Evolutionary conservation across 2,888 invertebrate species (phyloP).

Genomic region (Entomobrya proxima): DNA sequence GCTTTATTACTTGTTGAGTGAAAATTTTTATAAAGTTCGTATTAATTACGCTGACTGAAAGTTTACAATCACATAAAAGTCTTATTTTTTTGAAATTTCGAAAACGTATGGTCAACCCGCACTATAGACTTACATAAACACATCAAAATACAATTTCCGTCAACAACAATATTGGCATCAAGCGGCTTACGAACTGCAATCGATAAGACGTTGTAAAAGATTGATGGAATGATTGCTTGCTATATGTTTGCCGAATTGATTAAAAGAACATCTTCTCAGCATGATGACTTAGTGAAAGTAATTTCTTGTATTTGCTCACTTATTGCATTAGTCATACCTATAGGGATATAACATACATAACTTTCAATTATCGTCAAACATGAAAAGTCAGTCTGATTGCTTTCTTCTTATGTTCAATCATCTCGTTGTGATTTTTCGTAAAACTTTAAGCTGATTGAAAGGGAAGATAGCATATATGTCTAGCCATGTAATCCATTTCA

Average conservation of each 20-base stretch:
- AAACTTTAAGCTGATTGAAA: slow-evolving; percentile 28
- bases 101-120: neutral
- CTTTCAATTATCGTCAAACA: neutral
- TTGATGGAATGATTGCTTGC: neutral
- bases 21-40: neutral
- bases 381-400: slow-evolving; percentile 10
- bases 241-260: neutral
- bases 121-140: neutral
- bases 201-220: slow-evolving; percentile 6
- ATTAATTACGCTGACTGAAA: neutral
- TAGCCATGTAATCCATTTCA: slow-evolving; percentile 36
- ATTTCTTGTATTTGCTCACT: slow-evolving; percentile 1
- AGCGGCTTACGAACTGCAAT: neutral
- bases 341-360: neutral
- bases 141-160: neutral
- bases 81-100: no score
- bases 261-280: neutral
- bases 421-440: slow-evolving; percentile 23
- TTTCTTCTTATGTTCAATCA: neutral
- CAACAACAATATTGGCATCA: neutral
- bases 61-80: neutral
- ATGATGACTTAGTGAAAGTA: slow-evolving; percentile 2
- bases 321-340: neutral
- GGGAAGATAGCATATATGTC: neutral
- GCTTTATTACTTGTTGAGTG: neutral